Percentiles rank a stretch among this genome's conserved stretches.
Evolutionary conservation across 2,888 invertebrate species (phyloP).

Genomic region (Yponomeuta sedellus): DNA sequence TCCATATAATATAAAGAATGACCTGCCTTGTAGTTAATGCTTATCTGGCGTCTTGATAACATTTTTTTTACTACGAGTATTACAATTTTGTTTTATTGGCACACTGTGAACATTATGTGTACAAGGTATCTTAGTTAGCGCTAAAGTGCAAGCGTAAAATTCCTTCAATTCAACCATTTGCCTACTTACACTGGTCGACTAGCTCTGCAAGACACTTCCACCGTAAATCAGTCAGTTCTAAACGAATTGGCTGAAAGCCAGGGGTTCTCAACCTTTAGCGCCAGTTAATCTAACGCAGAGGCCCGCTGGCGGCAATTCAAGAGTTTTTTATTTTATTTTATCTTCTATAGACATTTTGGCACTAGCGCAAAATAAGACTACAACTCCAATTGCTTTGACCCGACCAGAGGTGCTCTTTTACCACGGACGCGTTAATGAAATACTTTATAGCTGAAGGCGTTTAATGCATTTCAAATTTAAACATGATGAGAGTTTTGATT

Average conservation of each 20-base stretch:
- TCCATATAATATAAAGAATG: too few species aligned
- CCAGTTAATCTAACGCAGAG: conserved; percentile 18
- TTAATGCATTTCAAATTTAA: not conserved
- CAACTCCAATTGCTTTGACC: conserved; percentile 62
- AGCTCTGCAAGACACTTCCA: not conserved
- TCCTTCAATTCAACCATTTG: too few species aligned
- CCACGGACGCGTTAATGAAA: not conserved
- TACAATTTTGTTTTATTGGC: too few species aligned
- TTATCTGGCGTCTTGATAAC: too few species aligned
- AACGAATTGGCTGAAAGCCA: conserved; percentile 36
- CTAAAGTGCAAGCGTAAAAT: too few species aligned
- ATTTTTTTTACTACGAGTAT: too few species aligned
- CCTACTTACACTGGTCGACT: too few species aligned
- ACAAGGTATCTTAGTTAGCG: too few species aligned
- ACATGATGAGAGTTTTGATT: too few species aligned
- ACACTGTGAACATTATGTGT: too few species aligned
- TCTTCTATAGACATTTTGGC: conserved; percentile 50
- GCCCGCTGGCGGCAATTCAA: conserved; percentile 55
- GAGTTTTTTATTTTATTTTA: conserved; percentile 34
- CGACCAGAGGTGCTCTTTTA: conserved; percentile 25
- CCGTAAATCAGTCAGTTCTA: conserved; percentile 45
- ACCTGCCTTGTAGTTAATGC: too few species aligned
- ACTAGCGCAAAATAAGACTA: conserved; percentile 53
- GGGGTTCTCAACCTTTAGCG: conserved; percentile 34
- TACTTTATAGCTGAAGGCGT: not conserved